These are phyloP conservation scores for Sitta europaea DNA, from an alignment of 2,113 vertebrate species.

Conservation along the genomic window DNA sequence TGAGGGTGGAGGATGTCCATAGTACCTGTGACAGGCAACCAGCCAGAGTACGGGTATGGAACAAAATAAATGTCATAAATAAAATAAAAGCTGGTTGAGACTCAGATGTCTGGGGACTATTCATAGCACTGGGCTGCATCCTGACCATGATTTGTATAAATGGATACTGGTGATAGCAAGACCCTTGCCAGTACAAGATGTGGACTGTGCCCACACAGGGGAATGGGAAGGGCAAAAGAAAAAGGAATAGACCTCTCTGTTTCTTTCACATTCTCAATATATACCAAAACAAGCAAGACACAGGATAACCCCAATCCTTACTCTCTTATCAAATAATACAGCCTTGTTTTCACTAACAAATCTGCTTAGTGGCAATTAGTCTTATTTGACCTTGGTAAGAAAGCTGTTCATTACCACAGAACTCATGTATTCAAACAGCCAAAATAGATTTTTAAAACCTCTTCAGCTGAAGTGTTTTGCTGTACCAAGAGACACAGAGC, in stretches of 20 bases:
- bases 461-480: constrained; percentile 40
- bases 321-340: neutral
- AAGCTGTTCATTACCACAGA: neutral
- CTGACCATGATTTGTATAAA: neutral
- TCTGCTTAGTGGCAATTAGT: neutral
- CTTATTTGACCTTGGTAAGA: neutral
- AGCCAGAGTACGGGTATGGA: neutral
- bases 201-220: neutral
- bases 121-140: neutral
- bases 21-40: neutral
- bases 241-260: neutral
- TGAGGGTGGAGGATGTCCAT: neutral
- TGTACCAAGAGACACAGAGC: neutral
- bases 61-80: neutral
- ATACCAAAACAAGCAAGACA: neutral
- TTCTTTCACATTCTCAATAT: neutral
- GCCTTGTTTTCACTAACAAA: neutral
- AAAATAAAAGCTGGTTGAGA: neutral
- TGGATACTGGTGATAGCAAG: neutral
- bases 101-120: neutral
- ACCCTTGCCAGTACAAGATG: neutral
- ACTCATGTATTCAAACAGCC: neutral
- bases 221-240: neutral
- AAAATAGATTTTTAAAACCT: constrained; percentile 31
- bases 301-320: neutral